phyloP scores from a whole-genome alignment of 2,113 vertebrate species.

The Sceloporus tristichus region DNA sequence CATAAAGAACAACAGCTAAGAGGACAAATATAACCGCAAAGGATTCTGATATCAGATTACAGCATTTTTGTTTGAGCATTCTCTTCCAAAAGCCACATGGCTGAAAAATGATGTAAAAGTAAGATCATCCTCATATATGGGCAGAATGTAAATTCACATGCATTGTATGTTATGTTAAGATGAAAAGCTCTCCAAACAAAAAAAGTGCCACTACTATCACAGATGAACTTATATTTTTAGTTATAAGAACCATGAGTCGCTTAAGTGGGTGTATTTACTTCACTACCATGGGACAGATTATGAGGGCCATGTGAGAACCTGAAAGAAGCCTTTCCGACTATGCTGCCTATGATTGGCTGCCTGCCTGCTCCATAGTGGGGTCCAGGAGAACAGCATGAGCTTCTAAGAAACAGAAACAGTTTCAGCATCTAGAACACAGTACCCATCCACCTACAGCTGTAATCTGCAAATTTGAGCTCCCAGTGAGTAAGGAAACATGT shows the following conservation, averaged over 20 bases:
- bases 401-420: too few relatives aligned
- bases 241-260: constrained; percentile 12
- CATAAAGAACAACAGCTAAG: constrained; percentile 46
- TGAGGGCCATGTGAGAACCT: too few relatives aligned
- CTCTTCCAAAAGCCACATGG: constrained; percentile 41
- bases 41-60: constrained; percentile 48
- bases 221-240: background rate
- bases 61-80: constrained; percentile 45
- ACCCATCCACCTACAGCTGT: too few relatives aligned
- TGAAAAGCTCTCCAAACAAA: background rate
- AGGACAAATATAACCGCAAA: constrained; percentile 57
- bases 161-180: background rate
- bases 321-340: too few relatives aligned
- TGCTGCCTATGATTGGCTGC: too few relatives aligned
- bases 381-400: too few relatives aligned
- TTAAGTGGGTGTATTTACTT: background rate
- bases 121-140: constrained; percentile 38
- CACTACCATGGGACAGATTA: too few relatives aligned
- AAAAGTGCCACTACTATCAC: background rate
- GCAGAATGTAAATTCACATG: background rate
- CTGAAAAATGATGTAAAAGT: constrained; percentile 19
- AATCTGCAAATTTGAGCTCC: too few relatives aligned
- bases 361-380: too few relatives aligned
- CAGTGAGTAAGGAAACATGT: too few relatives aligned
- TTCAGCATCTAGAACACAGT: too few relatives aligned